phyloP scores from a whole-genome alignment of 2,888 invertebrate genomes.

The Nomada goodeniana region DNA sequence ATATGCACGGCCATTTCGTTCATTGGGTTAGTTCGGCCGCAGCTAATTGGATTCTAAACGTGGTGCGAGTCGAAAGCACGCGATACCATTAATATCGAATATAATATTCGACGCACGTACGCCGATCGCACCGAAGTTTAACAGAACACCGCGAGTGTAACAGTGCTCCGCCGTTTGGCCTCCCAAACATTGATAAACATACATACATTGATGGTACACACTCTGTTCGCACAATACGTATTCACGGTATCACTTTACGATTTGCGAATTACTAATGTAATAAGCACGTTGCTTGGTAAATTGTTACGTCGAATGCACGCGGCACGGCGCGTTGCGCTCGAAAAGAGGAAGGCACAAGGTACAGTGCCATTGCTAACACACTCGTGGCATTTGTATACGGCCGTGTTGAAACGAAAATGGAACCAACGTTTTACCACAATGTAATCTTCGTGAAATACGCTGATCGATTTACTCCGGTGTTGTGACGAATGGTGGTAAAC shows the following conservation, averaged over 20 bases:
- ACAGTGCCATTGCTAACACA: conserved; percentile 5
- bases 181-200: conserved; percentile 39
- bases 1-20: conserved; percentile 7
- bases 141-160: conserved; percentile 42
- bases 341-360: not conserved
- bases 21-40: conserved; percentile 4
- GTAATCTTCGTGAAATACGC: conserved; percentile 14
- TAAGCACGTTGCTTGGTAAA: conserved; percentile 20
- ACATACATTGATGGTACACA: not conserved
- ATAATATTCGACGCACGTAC: conserved; percentile 60
- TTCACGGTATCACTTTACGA: conserved; percentile 1
- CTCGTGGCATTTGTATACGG: conserved; percentile 7
- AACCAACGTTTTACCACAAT: not conserved
- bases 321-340: not conserved
- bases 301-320: not conserved
- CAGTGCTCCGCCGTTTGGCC: conserved; percentile 36
- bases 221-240: not conserved
- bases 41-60: conserved; percentile 44
- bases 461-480: not conserved
- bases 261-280: conserved; percentile 30
- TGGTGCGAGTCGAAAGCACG: conserved; percentile 35
- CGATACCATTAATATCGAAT: conserved; percentile 58
- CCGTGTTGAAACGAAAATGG: conserved; percentile 2
- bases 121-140: conserved; percentile 53
- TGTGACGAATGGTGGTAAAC: conserved; percentile 4